Conservation (phyloP, 2,888 invertebrate species). For the Amorpha juglandis region DNA sequence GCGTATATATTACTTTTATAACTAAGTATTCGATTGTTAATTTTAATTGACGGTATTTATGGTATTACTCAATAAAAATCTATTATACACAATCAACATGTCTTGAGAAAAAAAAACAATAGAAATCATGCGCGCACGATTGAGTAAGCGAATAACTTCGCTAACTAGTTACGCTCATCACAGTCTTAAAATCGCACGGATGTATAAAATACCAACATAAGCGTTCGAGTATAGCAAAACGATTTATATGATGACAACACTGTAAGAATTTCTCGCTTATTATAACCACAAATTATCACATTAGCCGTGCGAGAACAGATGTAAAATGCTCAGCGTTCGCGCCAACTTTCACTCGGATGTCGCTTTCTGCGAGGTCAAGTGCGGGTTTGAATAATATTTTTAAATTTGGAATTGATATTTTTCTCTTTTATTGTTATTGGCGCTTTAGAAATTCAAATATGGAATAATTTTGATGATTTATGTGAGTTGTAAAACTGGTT, state of each 20-base stretch:
- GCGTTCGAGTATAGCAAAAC: conserved; percentile 29
- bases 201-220: conserved; percentile 15
- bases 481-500: conserved; percentile 5
- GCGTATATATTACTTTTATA: neutral
- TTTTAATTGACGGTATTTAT: neutral
- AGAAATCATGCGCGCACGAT: conserved; percentile 33
- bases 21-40: neutral
- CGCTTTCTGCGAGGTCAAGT: conserved; percentile 61
- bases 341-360: conserved; percentile 67
- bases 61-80: conserved; percentile 14
- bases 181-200: conserved; percentile 10
- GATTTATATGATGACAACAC: conserved; percentile 60
- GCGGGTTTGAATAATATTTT: conserved; percentile 46
- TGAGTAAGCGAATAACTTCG: conserved; percentile 30
- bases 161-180: conserved; percentile 13
- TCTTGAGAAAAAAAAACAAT: conserved; percentile 26
- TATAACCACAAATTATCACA: conserved; percentile 59
- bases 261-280: conserved; percentile 56
- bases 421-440: conserved; percentile 29
- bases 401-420: conserved; percentile 51
- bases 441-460: conserved; percentile 23
- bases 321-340: conserved; percentile 53
- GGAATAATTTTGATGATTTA: conserved; percentile 5
- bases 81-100: conserved; percentile 2
- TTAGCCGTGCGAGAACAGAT: conserved; percentile 64